Percentiles rank a stretch among this genome's conserved stretches.
These are phyloP conservation scores for Diadegma fenestrale DNA, from an alignment of 2,888 invertebrate species.

Conservation along the genomic window DNA sequence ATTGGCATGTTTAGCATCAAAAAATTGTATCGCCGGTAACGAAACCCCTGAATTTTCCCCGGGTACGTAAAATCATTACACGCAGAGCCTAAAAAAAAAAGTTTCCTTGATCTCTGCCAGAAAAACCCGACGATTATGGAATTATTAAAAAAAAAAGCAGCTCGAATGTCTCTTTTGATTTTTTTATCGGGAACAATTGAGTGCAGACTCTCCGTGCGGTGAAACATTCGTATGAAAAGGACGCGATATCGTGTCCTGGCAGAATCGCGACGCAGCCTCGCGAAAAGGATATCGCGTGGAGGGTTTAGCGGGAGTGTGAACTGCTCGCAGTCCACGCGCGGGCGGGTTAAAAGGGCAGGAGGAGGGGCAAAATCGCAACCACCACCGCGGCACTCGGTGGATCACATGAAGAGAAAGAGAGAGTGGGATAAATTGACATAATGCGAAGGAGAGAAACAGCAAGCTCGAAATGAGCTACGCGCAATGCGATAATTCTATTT, in stretches of 20 bases:
- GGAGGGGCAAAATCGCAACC: constrained; percentile 33
- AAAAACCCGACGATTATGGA: not conserved
- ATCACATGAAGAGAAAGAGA: constrained; percentile 28
- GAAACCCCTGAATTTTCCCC: no score
- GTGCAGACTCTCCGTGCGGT: not conserved
- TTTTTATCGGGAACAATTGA: constrained; percentile 28
- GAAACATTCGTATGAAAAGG: constrained; percentile 1
- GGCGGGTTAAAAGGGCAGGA: constrained; percentile 29
- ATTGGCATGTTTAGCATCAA: no score
- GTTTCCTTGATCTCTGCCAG: not conserved
- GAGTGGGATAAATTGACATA: constrained; percentile 62
- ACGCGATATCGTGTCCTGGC: constrained; percentile 73
- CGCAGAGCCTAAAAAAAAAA: no score
- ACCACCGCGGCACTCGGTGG: not conserved
- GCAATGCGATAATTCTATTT: constrained; percentile 84
- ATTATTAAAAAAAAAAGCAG: constrained; percentile 4
- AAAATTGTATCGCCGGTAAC: no score
- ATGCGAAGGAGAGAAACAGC: constrained; percentile 53
- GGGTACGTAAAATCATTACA: no score
- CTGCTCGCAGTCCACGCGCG: not conserved
- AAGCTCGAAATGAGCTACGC: constrained; percentile 72
- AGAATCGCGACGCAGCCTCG: constrained; percentile 70
- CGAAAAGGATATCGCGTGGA: constrained; percentile 73
- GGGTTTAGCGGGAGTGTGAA: constrained; percentile 48
- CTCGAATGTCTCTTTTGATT: not conserved